A percentile compares a stretch with the other conserved stretches of the same genome.
Conservation (phyloP, 2,113 vertebrate genomes). For the Ammodytes marinus region DNA sequence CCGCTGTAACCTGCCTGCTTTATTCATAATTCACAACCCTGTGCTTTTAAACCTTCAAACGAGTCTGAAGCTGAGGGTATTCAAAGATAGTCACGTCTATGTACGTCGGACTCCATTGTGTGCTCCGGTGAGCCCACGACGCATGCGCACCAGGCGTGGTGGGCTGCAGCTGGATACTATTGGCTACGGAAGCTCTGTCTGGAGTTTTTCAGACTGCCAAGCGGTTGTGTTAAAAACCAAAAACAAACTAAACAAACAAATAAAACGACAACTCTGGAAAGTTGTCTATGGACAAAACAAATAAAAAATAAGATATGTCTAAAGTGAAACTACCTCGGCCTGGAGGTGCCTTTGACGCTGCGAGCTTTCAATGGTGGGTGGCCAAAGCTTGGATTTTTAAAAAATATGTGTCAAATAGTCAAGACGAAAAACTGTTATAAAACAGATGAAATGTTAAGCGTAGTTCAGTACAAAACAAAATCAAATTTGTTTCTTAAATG, state of each 20-base stretch:
- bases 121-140: conserved; percentile 28
- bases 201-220: not conserved
- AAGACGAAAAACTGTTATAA: not conserved
- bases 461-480: not conserved
- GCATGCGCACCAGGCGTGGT: conserved; percentile 52
- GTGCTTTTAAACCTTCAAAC: not conserved
- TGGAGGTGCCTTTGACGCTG: not conserved
- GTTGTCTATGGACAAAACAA: too few relatives aligned
- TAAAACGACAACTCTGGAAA: too few relatives aligned
- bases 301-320: not conserved
- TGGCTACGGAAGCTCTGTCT: conserved; percentile 37
- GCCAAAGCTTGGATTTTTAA: not conserved
- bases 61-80: not conserved
- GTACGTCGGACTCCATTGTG: conserved; percentile 71
- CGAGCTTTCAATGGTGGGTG: too few relatives aligned
- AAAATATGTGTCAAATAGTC: not conserved
- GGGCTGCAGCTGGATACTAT: not conserved
- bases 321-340: not conserved
- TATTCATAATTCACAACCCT: not conserved
- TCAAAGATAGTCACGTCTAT: not conserved
- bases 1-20: not conserved
- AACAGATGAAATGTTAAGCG: not conserved
- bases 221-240: not conserved
- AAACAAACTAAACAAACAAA: too few relatives aligned
- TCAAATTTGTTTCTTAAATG: fast-evolving